Percentiles rank a stretch among this genome's conserved stretches.
Evolutionary conservation across 2,797 vertebrate genomes (phyloP).

Genomic region (Manis pentadactyla): DNA sequence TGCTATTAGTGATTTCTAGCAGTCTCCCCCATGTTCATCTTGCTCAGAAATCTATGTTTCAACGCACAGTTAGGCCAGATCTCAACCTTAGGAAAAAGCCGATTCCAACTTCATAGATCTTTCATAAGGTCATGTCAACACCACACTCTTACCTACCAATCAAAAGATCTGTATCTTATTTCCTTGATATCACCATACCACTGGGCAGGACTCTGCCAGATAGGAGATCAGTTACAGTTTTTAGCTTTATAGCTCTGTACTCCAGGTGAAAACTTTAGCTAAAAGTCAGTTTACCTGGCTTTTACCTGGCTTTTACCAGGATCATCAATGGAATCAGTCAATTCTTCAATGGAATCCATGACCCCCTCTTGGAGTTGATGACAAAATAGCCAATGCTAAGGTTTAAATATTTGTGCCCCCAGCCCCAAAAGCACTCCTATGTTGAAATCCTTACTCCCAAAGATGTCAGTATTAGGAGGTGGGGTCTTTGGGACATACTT

Average conservation of each 20-base stretch:
- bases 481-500: neutral
- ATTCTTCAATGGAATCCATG: neutral
- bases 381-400: constrained; percentile 17
- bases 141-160: neutral
- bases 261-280: constrained; percentile 36
- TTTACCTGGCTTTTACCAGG: neutral
- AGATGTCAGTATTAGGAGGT: neutral
- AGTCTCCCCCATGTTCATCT: neutral
- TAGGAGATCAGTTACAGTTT: constrained; percentile 25
- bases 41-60: constrained; percentile 22
- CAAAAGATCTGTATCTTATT: constrained; percentile 5
- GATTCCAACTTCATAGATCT: constrained; percentile 16
- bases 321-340: constrained; percentile 27
- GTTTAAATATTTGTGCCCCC: neutral
- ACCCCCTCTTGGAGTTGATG: constrained; percentile 29
- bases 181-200: neutral
- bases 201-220: neutral
- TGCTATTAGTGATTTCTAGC: neutral
- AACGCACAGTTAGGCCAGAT: constrained; percentile 13
- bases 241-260: constrained; percentile 44
- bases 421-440: neutral
- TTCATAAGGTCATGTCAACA: neutral
- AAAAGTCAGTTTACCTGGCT: neutral
- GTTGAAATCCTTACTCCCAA: neutral
- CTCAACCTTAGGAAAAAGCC: constrained; percentile 28